Evolutionary conservation across 37 sponge, comb jelly and placozoan genomes (phyloP).

Genomic region (Corticium candelabrum): DNA sequence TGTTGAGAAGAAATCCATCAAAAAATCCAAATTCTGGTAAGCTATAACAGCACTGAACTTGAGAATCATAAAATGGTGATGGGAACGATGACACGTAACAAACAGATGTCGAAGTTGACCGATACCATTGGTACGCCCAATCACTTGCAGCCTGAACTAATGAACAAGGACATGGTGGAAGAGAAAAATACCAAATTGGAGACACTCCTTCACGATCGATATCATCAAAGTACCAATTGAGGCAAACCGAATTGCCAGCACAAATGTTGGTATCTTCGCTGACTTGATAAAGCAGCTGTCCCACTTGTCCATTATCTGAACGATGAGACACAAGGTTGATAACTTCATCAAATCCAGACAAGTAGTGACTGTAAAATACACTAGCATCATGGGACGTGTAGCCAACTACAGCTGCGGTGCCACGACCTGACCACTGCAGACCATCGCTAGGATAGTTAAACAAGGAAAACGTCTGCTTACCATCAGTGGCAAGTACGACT

Average conservation of each 20-base stretch:
- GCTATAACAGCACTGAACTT: neutral
- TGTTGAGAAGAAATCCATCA: neutral
- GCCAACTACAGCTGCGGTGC: conserved; percentile 31
- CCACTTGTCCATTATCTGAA: neutral
- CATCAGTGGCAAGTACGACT: conserved; percentile 54
- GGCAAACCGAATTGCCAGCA: neutral
- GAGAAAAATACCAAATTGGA: neutral
- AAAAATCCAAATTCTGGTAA: neutral
- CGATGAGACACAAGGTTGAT: neutral
- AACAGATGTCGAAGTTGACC: neutral
- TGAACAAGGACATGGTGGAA: conserved; percentile 41
- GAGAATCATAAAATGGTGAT: neutral
- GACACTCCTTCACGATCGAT: neutral
- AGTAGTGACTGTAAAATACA: neutral
- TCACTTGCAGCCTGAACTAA: conserved; percentile 18
- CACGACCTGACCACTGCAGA: conserved; percentile 42
- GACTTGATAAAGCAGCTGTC: neutral
- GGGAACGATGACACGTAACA: neutral
- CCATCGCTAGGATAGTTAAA: conserved; percentile 53
- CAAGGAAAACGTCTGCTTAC: conserved; percentile 29
- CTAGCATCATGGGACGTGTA: conserved; percentile 21
- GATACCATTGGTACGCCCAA: neutral
- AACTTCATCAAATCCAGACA: neutral
- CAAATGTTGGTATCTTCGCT: neutral
- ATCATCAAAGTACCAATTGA: neutral